These are phyloP conservation scores for Labeo calbasu DNA, from an alignment of 2,797 vertebrate genomes.

Conservation along the genomic window DNA sequence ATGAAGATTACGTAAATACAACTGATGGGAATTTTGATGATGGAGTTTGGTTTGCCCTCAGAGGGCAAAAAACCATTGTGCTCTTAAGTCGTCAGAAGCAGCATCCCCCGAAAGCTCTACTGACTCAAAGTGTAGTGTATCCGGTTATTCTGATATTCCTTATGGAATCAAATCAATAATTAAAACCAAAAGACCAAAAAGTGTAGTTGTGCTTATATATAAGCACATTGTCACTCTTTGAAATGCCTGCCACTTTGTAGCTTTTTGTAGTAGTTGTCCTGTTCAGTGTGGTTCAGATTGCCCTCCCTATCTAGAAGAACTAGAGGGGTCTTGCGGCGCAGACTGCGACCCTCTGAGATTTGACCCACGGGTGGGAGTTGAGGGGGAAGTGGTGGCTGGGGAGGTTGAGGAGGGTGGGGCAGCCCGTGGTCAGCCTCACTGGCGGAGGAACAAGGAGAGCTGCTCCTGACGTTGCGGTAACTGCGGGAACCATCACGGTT, in stretches of 20 bases:
- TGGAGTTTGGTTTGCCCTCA: constrained; percentile 24
- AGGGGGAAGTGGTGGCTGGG: constrained; percentile 48
- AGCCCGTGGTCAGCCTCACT: constrained; percentile 78
- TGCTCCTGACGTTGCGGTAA: constrained; percentile 77
- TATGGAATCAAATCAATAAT: constrained; percentile 26
- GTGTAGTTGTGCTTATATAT: constrained; percentile 54
- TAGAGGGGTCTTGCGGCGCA: constrained; percentile 81
- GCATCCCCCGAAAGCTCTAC: constrained; percentile 30
- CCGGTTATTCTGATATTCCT: constrained; percentile 19
- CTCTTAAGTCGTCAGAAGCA: constrained; percentile 44
- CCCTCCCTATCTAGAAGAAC: constrained; percentile 70
- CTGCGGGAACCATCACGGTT: constrained; percentile 77
- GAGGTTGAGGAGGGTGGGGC: constrained; percentile 1
- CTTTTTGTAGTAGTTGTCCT: constrained; percentile 78
- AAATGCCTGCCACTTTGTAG: constrained; percentile 76
- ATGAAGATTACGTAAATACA: constrained; percentile 39
- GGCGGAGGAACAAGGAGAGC: constrained; percentile 77
- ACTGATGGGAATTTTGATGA: constrained; percentile 20
- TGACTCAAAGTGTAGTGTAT: constrained; percentile 13
- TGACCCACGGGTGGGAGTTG: constrained; percentile 65
- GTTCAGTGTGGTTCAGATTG: constrained; percentile 67
- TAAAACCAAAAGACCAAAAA: constrained; percentile 40
- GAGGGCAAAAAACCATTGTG: constrained; percentile 48
- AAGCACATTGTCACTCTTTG: constrained; percentile 77
- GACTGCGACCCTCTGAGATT: constrained; percentile 72